Percentiles rank a stretch among this genome's conserved stretches.
These are phyloP conservation scores for Heliconius congener DNA, from an alignment of 1,140 invertebrate species.

Conservation along the genomic window DNA sequence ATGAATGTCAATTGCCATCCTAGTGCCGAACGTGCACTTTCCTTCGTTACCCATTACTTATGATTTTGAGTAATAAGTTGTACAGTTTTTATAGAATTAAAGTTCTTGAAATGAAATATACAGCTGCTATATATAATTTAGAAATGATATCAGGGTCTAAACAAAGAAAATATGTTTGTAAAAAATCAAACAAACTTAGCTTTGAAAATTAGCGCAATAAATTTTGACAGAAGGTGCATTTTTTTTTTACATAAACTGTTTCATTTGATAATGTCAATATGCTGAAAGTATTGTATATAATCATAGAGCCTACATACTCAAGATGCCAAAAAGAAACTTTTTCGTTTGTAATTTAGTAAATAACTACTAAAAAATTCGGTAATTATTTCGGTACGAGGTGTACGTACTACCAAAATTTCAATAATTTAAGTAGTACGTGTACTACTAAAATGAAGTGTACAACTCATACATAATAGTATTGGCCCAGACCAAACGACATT, in stretches of 20 bases:
- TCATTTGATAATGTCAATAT: background rate
- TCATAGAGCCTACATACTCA: background rate
- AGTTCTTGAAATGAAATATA: background rate
- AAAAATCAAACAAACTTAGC: background rate
- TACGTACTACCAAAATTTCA: no score
- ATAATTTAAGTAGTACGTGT: no score
- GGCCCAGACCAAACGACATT: no score
- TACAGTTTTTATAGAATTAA: background rate
- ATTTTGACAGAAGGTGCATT: background rate
- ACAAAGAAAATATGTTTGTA: background rate
- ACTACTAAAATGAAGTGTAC: no score
- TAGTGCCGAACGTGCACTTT: constrained; percentile 69
- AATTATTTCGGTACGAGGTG: no score
- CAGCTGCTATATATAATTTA: background rate
- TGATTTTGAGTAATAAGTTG: background rate
- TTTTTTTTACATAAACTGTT: background rate
- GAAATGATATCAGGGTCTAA: background rate
- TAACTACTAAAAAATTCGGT: no score
- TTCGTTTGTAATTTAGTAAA: background rate
- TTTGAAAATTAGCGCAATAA: background rate
- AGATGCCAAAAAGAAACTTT: background rate
- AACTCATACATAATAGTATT: no score
- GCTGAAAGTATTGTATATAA: no score
- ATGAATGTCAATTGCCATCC: constrained; percentile 66
- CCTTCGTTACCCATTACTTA: constrained; percentile 48